Evolutionary conservation across 2,113 vertebrate genomes (phyloP), one percentile per base, ranked within the genome.

Genomic region (Indri indri): DNA sequence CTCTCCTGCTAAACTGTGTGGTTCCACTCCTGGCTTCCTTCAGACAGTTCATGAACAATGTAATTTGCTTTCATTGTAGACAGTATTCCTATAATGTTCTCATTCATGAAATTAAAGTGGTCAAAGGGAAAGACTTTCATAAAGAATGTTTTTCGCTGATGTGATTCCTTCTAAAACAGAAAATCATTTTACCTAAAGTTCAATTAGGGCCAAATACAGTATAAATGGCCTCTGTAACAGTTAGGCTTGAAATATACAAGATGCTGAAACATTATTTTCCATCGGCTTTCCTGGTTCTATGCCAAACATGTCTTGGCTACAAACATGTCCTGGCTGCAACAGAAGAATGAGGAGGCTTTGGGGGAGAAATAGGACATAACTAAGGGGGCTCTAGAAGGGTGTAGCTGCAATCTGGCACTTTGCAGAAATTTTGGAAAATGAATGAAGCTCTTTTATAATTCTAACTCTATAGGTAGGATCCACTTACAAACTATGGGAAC

Each of bases 161-260:
- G 17, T 83, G 87, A 94, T 90, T 27, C 63, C 71, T 90, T 79
- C 83, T 91, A 87, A 96, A 96, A 87, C 47, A 95, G 95, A 97
- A 95, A 97, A 88, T 73, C n/a, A 54, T 25, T 87, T 94, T 80
- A 94, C 74, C 37, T 79, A 59, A 97, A 97, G 57, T 91, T 95
- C 92, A 94, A 12, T 25, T 88, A 94, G 77, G 92, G 70, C 70
- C 74, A 95, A 93, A 97, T 81, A 88, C 42, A 94, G 88, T 59
- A 92, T 71, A 92, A 91, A 92, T 54, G 61, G 40, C 59, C 88
- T 96, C 71, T 92, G 37, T 79, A 90, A 93, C 84, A 90, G 76
- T 45, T 45, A 81, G 47, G 81, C 52, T 90, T 95, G 81, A 97
- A 94, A 84, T 66, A 74, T 1, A 92, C 37, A 91, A 91, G 42